phyloP scores from a whole-genome alignment of 2,888 invertebrate species.

The Rhamnusium bicolor region DNA sequence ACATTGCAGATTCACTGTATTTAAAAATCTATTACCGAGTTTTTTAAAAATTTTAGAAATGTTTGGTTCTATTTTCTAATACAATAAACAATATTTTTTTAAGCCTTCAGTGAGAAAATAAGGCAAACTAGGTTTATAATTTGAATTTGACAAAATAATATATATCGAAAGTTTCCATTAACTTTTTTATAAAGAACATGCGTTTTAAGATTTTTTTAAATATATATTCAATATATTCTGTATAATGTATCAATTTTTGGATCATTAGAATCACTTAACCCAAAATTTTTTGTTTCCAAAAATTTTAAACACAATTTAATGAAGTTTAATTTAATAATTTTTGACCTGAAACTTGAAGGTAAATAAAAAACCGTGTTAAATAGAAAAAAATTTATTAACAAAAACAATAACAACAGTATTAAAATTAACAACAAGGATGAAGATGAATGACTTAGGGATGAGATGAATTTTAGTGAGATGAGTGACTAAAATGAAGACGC shows the following conservation, averaged over 20 bases:
- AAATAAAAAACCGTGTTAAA: slow-evolving; percentile 8
- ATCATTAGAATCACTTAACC: no score
- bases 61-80: no score
- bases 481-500: slow-evolving; percentile 15
- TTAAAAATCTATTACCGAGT: no score
- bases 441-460: slow-evolving; percentile 13
- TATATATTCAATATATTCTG: no score
- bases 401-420: slow-evolving; percentile 34
- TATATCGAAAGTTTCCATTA: no score
- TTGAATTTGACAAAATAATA: background rate
- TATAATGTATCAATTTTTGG: no score
- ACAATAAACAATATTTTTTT: background rate
- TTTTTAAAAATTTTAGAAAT: no score
- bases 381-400: slow-evolving; percentile 35
- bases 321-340: no score
- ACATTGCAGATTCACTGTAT: no score
- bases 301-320: background rate
- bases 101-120: background rate
- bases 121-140: background rate
- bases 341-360: background rate
- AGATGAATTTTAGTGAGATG: slow-evolving; percentile 17
- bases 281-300: no score
- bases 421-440: slow-evolving; percentile 31
- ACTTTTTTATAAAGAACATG: background rate
- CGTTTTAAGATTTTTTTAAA: background rate